A percentile compares a stretch with the other conserved stretches of the same genome.
phyloP scores from a whole-genome alignment of 1,140 invertebrate genomes.

The Globodera ellingtonae region DNA sequence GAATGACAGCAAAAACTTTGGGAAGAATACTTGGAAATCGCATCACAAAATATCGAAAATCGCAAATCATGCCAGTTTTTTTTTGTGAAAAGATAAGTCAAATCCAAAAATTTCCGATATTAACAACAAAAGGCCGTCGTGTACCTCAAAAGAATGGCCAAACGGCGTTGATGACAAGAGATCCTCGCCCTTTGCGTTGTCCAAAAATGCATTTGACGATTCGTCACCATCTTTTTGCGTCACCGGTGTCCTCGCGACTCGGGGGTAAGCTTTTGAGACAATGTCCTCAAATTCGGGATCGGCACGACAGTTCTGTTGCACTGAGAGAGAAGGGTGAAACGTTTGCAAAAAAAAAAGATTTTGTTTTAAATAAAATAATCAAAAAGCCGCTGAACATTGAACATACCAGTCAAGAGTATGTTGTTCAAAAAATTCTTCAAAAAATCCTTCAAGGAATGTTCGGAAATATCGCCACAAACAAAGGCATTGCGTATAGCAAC shows the following conservation, averaged over 20 bases:
- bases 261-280: slow-evolving; percentile 50
- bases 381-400: background rate
- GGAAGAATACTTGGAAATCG: background rate
- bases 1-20: too few relatives aligned
- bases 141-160: slow-evolving; percentile 16
- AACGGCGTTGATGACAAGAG: background rate
- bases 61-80: too few relatives aligned
- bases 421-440: slow-evolving; percentile 54
- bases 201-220: background rate
- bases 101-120: too few relatives aligned
- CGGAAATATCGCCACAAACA: slow-evolving; percentile 40
- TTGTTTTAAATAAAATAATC: background rate
- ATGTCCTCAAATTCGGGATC: slow-evolving; percentile 47
- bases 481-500: slow-evolving; percentile 46
- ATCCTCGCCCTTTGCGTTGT: background rate
- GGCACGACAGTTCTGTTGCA: slow-evolving; percentile 51
- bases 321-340: background rate
- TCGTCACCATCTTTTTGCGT: background rate
- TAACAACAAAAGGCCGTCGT: background rate
- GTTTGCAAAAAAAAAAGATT: background rate
- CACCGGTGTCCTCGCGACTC: background rate
- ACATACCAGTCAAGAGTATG: slow-evolving; percentile 44
- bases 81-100: too few relatives aligned
- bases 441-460: slow-evolving; percentile 44
- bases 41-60: background rate